Evolutionary conservation across 2,797 vertebrate genomes (phyloP).

Genomic region (Betta splendens): DNA sequence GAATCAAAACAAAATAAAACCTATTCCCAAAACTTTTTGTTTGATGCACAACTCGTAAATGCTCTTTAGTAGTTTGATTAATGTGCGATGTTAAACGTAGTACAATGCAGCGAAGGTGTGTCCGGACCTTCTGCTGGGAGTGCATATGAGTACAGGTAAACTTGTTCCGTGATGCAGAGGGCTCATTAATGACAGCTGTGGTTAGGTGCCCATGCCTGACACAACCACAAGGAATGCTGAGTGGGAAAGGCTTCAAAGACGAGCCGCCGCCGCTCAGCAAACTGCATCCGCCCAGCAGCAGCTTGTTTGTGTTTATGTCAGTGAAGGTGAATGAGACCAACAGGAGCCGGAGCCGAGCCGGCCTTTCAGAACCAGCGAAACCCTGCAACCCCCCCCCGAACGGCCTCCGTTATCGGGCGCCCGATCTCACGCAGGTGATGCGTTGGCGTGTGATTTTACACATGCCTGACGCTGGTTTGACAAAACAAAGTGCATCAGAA

Average conservation of each 20-base stretch:
- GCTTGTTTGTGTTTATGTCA: slow-evolving; percentile 54
- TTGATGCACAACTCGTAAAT: too few relatives aligned
- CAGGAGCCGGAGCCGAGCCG: slow-evolving; percentile 28
- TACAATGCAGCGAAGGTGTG: too few relatives aligned
- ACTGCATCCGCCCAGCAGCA: slow-evolving; percentile 61
- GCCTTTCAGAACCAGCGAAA: too few relatives aligned
- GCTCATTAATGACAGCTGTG: slow-evolving; percentile 76
- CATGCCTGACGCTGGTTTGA: slow-evolving; percentile 12
- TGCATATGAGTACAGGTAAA: slow-evolving; percentile 42
- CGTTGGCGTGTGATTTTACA: slow-evolving; percentile 4
- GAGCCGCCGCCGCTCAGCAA: slow-evolving; percentile 55
- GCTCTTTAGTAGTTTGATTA: too few relatives aligned
- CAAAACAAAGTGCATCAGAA: neutral
- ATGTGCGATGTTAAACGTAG: too few relatives aligned
- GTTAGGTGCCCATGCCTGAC: slow-evolving; percentile 66
- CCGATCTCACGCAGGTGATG: slow-evolving; percentile 1
- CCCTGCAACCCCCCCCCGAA: too few relatives aligned
- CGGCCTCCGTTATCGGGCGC: neutral
- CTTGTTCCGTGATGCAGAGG: slow-evolving; percentile 69
- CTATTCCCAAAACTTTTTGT: too few relatives aligned
- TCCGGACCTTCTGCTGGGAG: too few relatives aligned
- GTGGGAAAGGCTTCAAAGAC: slow-evolving; percentile 78
- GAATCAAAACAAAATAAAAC: too few relatives aligned
- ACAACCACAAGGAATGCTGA: slow-evolving; percentile 81
- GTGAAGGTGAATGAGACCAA: slow-evolving; percentile 50